Base-by-base conservation (phyloP, 2,113 vertebrate genomes). In the Callipepla squamata region DNA sequence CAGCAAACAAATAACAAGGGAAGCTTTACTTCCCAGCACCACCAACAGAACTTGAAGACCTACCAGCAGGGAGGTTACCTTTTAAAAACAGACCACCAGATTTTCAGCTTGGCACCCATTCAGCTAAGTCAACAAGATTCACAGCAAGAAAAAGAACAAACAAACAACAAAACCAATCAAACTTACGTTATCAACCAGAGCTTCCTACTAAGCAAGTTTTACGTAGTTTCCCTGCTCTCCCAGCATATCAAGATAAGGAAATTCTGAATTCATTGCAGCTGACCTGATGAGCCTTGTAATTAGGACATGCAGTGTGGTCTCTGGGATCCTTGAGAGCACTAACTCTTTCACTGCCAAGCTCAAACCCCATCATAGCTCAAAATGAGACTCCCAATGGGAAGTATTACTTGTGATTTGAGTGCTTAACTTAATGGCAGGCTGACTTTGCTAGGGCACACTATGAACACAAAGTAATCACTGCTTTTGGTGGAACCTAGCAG, bases 241-340 rank as follows among this genome's bases (percentile, higher is more conserved):
- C 79, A 32, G 34, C 67, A 42, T 3, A 19, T 72, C 68, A 82
- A 94, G 92, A 94, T 96, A 96, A 95, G 93, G 87, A 93, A 87
- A 89, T 87, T 79, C 78, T 91, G 78, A 92, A 94, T 89, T 89
- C 81, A 36, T 74, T 94, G 81, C 92, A 96, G 92, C 89, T 96
- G 95, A 59, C 51, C 81, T 92, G 90, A 92, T 86, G 89, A 90
- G 84, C 83, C 58, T 92, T 62, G 75, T 91, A 96, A 95, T 96
- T 89, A 95, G 91, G 87, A 91, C 81, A 44, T 19, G 50, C 67
- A 77, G 65, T 90, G 81, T 87, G 87, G 89, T 80, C 70, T 89
- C 80, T 48, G 0, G 0, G 78, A 5, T 68, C n/a, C 80, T 81
- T 11, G 26, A 83, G 38, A 89, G 7, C 38, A 19, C 57, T 96